A percentile compares a stretch with the other conserved stretches of the same genome.
phyloP scores from a whole-genome alignment of 2,113 vertebrate genomes.

The Paradisaea rubra region DNA sequence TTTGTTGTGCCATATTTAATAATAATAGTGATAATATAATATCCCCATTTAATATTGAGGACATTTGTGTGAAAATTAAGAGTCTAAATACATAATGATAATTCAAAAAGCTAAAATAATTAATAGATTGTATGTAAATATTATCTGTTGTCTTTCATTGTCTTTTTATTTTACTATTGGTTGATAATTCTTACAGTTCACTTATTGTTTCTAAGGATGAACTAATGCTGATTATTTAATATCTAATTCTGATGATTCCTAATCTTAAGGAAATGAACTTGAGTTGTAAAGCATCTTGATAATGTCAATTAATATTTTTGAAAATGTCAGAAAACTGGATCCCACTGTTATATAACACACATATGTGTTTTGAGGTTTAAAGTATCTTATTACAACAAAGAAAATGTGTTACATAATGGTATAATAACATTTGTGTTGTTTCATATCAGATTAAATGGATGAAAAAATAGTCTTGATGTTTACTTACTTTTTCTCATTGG shows the following conservation, averaged over 20 bases:
- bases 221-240: conserved; percentile 21
- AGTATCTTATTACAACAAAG: not conserved
- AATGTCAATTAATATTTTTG: not conserved
- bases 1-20: conserved; percentile 66
- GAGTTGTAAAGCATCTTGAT: not conserved
- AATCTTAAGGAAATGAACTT: not conserved
- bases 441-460: not conserved
- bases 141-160: not conserved
- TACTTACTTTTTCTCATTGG: not conserved
- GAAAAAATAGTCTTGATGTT: not conserved
- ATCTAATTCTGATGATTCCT: not conserved
- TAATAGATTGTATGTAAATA: conserved; percentile 62
- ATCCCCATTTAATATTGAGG: conserved; percentile 61
- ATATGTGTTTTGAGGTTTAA: not conserved
- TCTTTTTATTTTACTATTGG: conserved; percentile 11
- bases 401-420: not conserved
- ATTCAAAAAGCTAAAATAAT: conserved; percentile 67
- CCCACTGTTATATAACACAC: not conserved
- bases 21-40: conserved; percentile 46
- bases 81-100: conserved; percentile 64
- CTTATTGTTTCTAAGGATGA: not conserved
- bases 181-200: conserved; percentile 11
- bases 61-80: conserved; percentile 61
- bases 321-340: not conserved
- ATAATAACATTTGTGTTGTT: not conserved